phyloP scores from a whole-genome alignment of 2,888 invertebrate genomes.

The Yponomeuta plumbellus region DNA sequence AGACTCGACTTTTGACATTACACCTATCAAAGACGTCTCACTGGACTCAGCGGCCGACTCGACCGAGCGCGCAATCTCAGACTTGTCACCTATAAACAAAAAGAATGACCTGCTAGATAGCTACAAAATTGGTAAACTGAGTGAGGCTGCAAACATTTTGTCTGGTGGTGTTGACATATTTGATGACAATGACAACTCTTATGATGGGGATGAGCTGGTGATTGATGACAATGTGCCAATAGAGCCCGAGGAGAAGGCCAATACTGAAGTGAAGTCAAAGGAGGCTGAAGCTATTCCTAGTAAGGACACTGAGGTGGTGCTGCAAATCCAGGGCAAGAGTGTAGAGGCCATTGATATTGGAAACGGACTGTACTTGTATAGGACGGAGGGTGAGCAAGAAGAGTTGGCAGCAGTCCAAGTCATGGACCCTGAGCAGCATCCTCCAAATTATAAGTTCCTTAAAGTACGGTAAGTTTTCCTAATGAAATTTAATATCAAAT shows the following conservation, averaged over 20 bases:
- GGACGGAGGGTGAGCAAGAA: conserved; percentile 53
- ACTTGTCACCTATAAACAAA: conserved; percentile 57
- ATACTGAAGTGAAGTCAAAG: conserved; percentile 33
- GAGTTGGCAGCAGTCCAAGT: conserved; percentile 69
- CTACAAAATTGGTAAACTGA: conserved; percentile 64
- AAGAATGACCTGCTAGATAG: conserved; percentile 51
- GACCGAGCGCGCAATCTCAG: conserved; percentile 46
- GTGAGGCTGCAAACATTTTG: conserved; percentile 67
- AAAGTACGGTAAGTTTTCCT: conserved; percentile 63
- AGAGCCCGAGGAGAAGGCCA: conserved; percentile 49
- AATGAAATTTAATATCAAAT: too few relatives aligned
- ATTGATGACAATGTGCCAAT: conserved; percentile 60
- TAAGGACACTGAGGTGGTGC: conserved; percentile 62
- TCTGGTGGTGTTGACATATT: conserved; percentile 71
- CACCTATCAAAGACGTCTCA: conserved; percentile 52
- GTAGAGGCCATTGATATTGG: conserved; percentile 71
- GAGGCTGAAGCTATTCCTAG: conserved; percentile 40
- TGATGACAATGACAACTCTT: conserved; percentile 72
- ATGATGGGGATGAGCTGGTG: conserved; percentile 67
- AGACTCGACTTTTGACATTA: conserved; percentile 56
- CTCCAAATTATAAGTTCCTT: conserved; percentile 63
- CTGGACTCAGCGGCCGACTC: conserved; percentile 37
- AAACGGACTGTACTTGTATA: conserved; percentile 65
- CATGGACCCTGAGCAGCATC: conserved; percentile 52
- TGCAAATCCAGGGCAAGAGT: conserved; percentile 68